Percentiles rank a stretch among this genome's conserved stretches.
Conservation (phyloP, 2,888 invertebrate species). For the Platycnemis pennipes region DNA sequence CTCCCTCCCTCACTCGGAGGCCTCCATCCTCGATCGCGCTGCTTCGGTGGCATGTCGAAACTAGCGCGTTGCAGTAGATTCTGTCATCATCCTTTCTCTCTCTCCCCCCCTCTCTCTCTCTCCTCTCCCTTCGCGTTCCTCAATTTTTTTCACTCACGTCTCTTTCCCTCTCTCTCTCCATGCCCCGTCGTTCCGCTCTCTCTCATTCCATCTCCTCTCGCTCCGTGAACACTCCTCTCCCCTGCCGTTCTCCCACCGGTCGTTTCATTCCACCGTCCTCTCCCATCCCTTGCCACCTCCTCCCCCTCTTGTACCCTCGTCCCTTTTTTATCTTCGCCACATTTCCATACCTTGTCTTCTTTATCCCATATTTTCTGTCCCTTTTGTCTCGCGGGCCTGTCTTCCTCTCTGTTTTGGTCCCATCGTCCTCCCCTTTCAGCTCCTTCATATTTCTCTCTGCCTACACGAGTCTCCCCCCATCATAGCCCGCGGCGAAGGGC, state of each 20-base stretch:
- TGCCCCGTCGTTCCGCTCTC: not conserved
- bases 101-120: not conserved
- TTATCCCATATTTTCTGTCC: not conserved
- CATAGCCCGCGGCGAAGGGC: not conserved
- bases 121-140: not conserved
- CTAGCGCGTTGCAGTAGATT: slow-evolving; percentile 1
- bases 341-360: slow-evolving; percentile 13
- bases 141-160: not conserved
- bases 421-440: not conserved
- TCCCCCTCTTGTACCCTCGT: not conserved
- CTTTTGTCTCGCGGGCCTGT: slow-evolving; percentile 10
- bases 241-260: not conserved
- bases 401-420: slow-evolving; percentile 25
- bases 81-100: not conserved
- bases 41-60: not conserved
- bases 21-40: not conserved
- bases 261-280: not conserved
- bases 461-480: not conserved
- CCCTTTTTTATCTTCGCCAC: slow-evolving; percentile 30
- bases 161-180: not conserved
- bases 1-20: not conserved
- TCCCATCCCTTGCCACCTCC: not conserved
- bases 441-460: not conserved
- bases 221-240: not conserved
- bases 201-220: not conserved